These are phyloP conservation scores for Drosophila diplacantha DNA, from an alignment of 2,888 invertebrate genomes.

Conservation along the genomic window DNA sequence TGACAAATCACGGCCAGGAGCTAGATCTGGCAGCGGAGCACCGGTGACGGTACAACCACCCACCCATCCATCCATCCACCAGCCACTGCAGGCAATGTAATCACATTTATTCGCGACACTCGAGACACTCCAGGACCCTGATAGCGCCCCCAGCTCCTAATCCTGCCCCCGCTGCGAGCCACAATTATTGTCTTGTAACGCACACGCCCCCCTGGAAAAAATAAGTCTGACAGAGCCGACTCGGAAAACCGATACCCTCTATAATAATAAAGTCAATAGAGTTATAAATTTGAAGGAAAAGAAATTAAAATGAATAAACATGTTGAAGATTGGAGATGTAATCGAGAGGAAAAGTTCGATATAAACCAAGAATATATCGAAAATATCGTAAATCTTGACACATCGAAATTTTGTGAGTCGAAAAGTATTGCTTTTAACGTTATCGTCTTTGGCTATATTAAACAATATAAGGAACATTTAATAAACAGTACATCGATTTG, in stretches of 20 bases:
- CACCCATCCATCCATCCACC: background rate
- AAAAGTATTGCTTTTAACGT: no score
- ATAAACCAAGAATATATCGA: no score
- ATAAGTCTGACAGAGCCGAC: background rate
- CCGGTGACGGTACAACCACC: background rate
- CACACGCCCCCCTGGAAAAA: constrained; percentile 39
- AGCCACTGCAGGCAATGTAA: constrained; percentile 49
- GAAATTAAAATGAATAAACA: no score
- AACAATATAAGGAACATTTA: background rate
- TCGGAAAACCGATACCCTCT: background rate
- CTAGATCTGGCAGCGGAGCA: background rate
- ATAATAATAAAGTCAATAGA: no score
- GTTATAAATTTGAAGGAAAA: no score
- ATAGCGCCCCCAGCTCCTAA: constrained; percentile 13
- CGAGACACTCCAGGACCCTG: constrained; percentile 34
- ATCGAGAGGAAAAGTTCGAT: no score
- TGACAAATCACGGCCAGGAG: constrained; percentile 65
- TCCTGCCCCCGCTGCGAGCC: constrained; percentile 24
- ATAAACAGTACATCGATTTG: no score
- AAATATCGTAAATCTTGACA: no score
- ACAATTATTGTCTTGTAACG: constrained; percentile 67
- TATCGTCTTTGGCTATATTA: no score
- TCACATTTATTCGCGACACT: constrained; percentile 70
- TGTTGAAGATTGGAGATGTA: no score
- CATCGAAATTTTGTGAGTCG: no score